Conservation (phyloP, 2,888 invertebrate species). For the Synergus itoensis region DNA sequence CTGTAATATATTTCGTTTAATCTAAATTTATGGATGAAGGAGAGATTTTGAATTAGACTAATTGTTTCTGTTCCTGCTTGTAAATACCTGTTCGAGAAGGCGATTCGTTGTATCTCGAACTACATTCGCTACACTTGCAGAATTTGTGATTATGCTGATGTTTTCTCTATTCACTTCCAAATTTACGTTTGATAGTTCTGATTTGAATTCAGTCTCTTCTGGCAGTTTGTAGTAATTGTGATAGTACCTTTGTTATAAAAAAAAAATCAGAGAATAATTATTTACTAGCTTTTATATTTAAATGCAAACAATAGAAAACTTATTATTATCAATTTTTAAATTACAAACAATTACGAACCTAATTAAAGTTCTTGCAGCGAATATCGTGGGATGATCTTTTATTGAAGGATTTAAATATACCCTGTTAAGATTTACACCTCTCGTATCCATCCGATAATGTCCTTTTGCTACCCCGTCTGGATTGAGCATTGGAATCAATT, state of each 20-base stretch:
- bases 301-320: too few relatives aligned
- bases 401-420: conserved; percentile 90
- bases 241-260: conserved; percentile 80
- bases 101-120: conserved; percentile 67
- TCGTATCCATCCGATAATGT: conserved; percentile 91
- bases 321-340: conserved; percentile 57
- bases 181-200: conserved; percentile 53
- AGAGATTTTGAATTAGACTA: background rate
- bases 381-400: conserved; percentile 89
- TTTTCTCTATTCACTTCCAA: conserved; percentile 55
- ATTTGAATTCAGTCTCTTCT: conserved; percentile 73
- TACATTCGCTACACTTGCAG: conserved; percentile 59
- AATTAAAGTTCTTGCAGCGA: conserved; percentile 88
- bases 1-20: conserved; percentile 55
- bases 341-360: conserved; percentile 77
- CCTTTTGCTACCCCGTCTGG: conserved; percentile 94
- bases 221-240: conserved; percentile 84
- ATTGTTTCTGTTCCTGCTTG: conserved; percentile 3
- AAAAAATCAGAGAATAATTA: background rate
- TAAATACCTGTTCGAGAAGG: conserved; percentile 69
- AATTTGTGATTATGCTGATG: conserved; percentile 47
- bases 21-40: background rate
- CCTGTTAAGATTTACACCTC: conserved; percentile 93
- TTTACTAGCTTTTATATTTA: background rate
- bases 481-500: conserved; percentile 93